These are phyloP conservation scores for Spatulosminthurus flaviceps DNA, from an alignment of 2,888 invertebrate species.

Conservation along the genomic window DNA sequence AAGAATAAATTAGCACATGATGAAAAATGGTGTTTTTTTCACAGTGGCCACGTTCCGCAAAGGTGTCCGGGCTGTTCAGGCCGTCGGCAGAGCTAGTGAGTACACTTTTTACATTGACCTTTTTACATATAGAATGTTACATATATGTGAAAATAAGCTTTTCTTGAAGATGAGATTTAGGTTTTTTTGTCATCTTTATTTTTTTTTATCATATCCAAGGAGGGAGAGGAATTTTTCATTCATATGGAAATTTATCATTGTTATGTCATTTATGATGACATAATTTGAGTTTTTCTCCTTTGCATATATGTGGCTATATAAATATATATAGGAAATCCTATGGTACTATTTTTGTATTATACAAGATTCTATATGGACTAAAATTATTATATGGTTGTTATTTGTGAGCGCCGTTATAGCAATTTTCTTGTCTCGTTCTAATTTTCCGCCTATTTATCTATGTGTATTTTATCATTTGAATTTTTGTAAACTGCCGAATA, in stretches of 20 bases:
- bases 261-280: too few species aligned
- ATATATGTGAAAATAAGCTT: too few species aligned
- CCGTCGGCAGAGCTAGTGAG: conserved; percentile 99
- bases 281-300: too few species aligned
- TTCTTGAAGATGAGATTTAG: too few species aligned
- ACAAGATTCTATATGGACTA: background rate
- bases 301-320: too few species aligned
- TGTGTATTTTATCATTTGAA: conserved; percentile 30
- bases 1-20: too few species aligned
- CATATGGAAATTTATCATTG: too few species aligned
- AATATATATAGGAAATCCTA: too few species aligned
- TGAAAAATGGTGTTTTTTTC: conserved; percentile 49
- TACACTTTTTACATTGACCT: conserved; percentile 65
- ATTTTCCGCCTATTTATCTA: conserved; percentile 48
- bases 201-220: background rate
- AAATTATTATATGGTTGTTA: conserved; percentile 24
- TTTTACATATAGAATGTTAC: too few species aligned
- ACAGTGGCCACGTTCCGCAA: conserved; percentile 99
- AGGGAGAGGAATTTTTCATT: too few species aligned
- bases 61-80: conserved; percentile 98
- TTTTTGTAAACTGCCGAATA: conserved; percentile 40
- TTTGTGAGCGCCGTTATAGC: conserved; percentile 33
- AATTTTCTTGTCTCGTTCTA: conserved; percentile 44
- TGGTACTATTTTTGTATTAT: background rate
- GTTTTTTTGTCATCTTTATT: background rate